These are phyloP conservation scores for Montipora capitata DNA, from an alignment of 92 coral and sea anemone species.

Conservation along the genomic window DNA sequence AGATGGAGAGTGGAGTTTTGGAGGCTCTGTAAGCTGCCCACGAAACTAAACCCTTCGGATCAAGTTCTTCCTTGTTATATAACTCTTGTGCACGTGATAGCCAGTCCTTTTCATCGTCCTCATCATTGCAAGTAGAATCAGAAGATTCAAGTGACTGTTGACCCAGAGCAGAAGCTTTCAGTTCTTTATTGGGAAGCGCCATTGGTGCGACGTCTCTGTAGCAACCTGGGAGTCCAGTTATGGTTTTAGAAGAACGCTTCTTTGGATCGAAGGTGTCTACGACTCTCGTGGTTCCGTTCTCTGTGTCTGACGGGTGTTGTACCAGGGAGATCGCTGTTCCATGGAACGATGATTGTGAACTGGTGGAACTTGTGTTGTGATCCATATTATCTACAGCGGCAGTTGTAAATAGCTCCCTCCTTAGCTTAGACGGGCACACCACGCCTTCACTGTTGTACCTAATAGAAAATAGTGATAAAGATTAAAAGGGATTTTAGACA, in stretches of 20 bases:
- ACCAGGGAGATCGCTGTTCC: slow-evolving; percentile 83
- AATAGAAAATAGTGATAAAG: slow-evolving; percentile 32
- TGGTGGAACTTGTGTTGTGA: slow-evolving; percentile 86
- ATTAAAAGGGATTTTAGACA: slow-evolving; percentile 31
- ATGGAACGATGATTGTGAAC: slow-evolving; percentile 70
- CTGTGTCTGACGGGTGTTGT: slow-evolving; percentile 68
- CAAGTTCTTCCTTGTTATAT: slow-evolving; percentile 53
- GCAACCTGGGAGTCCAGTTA: slow-evolving; percentile 55
- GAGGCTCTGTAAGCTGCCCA: slow-evolving; percentile 72
- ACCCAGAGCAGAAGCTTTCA: slow-evolving; percentile 44
- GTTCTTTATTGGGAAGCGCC: slow-evolving; percentile 36
- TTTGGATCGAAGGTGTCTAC: slow-evolving; percentile 46
- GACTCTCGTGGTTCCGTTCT: slow-evolving; percentile 53
- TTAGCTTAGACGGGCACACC: slow-evolving; percentile 77
- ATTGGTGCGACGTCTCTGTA: slow-evolving; percentile 68
- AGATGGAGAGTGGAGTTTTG: slow-evolving; percentile 55
- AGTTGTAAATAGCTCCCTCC: slow-evolving; percentile 74
- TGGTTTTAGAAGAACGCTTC: slow-evolving; percentile 54
- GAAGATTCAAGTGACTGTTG: slow-evolving; percentile 23
- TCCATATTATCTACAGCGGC: slow-evolving; percentile 80
- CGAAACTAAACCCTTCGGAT: slow-evolving; percentile 51
- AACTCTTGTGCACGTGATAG: slow-evolving; percentile 59
- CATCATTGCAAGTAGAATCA: slow-evolving; percentile 38
- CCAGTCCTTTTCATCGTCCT: slow-evolving; percentile 65
- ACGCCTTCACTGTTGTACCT: slow-evolving; percentile 67